phyloP scores from a whole-genome alignment of 2,113 vertebrate genomes.

The Pandion haliaetus region DNA sequence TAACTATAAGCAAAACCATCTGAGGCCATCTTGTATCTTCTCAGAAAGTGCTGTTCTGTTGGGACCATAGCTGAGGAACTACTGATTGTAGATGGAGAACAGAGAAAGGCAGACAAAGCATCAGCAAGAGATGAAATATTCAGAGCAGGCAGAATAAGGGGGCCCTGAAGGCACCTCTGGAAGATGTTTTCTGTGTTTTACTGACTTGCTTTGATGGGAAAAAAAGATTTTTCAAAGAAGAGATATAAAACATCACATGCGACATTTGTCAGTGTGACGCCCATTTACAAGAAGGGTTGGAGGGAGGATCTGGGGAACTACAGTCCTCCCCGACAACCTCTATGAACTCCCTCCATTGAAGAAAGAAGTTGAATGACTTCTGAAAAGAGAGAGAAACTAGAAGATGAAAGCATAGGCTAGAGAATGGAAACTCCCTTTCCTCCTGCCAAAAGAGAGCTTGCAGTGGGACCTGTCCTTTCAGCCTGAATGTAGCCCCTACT shows the following conservation, averaged over 20 bases:
- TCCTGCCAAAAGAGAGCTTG: neutral
- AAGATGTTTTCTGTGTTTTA: conserved; percentile 16
- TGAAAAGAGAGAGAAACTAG: neutral
- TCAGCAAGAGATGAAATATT: conserved; percentile 1
- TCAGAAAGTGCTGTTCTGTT: neutral
- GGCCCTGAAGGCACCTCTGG: neutral
- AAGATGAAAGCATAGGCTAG: neutral
- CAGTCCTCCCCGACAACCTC: neutral
- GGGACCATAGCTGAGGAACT: neutral
- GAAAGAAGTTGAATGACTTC: neutral
- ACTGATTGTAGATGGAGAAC: neutral
- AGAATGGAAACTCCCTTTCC: neutral
- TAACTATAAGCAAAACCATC: neutral
- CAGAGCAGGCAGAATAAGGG: neutral
- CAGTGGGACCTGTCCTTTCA: neutral
- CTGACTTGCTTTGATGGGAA: neutral
- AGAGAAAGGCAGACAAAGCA: neutral
- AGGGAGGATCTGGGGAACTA: too few relatives aligned
- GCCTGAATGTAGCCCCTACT: neutral
- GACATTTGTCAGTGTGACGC: too few relatives aligned
- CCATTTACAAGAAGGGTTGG: too few relatives aligned
- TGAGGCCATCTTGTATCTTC: neutral
- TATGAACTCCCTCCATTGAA: neutral
- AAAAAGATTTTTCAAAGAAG: neutral
- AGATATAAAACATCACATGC: neutral